Evolutionary conservation across 1,140 invertebrate genomes (phyloP).

Genomic region (Adoxophyes honmai): DNA sequence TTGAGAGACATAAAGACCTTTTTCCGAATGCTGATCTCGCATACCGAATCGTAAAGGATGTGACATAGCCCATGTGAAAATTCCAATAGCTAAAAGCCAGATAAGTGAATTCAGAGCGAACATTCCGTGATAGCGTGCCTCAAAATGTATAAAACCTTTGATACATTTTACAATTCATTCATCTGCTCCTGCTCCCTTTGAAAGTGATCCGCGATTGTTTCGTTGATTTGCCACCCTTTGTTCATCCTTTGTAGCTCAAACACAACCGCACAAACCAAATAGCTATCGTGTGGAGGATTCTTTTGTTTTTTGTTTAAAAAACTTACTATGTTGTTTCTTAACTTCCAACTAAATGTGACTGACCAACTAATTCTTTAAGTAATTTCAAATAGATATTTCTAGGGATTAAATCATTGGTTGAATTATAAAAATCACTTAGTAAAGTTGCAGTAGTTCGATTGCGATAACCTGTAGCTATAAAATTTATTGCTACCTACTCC

Average conservation of each 20-base stretch:
- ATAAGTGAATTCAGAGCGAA: background rate
- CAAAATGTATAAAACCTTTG: background rate
- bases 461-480: no score
- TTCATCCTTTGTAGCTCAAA: constrained; percentile 9
- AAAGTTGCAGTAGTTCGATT: no score
- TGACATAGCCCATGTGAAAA: background rate
- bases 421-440: no score
- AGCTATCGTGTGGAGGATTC: background rate
- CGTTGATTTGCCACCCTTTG: background rate
- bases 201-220: constrained; percentile 1
- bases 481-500: no score
- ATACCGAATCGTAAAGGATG: background rate
- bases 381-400: background rate
- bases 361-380: background rate
- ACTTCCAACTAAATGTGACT: background rate
- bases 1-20: no score
- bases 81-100: background rate
- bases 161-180: background rate
- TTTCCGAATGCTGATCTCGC: background rate
- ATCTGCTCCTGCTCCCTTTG: background rate
- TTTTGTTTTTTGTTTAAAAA: background rate
- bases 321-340: background rate
- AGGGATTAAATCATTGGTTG: no score
- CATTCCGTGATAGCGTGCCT: background rate
- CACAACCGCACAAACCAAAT: background rate